Evolutionary conservation across 2,797 vertebrate genomes (phyloP).

Genomic region (Hydrophis major): DNA sequence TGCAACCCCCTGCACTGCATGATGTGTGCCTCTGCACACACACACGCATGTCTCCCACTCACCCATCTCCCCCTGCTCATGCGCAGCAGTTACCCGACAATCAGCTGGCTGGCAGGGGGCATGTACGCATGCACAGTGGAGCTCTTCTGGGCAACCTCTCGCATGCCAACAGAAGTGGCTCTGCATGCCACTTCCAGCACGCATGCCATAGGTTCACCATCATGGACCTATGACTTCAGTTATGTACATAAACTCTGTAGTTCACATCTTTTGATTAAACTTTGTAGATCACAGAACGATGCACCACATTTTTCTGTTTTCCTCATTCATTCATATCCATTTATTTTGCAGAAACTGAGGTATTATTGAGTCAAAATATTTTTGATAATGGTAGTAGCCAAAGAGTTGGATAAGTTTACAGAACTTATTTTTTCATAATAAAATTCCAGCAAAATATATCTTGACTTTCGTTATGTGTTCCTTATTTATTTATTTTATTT

Average conservation of each 20-base stretch:
- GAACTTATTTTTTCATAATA: neutral
- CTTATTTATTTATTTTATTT: neutral
- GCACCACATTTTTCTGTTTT: neutral
- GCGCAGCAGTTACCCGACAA: too few relatives aligned
- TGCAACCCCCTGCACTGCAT: too few relatives aligned
- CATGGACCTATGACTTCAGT: neutral
- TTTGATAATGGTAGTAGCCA: neutral
- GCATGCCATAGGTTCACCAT: too few relatives aligned
- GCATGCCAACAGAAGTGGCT: too few relatives aligned
- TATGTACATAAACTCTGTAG: neutral
- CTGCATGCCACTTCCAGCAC: too few relatives aligned
- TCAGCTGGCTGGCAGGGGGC: too few relatives aligned
- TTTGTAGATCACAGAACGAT: neutral
- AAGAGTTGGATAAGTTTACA: neutral
- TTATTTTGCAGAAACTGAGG: neutral
- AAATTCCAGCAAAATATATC: neutral
- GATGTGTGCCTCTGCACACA: too few relatives aligned
- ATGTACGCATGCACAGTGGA: too few relatives aligned
- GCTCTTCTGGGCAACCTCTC: too few relatives aligned
- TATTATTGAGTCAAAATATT: neutral
- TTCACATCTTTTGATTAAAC: neutral
- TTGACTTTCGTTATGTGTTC: neutral
- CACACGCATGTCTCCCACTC: too few relatives aligned
- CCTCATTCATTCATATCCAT: neutral
- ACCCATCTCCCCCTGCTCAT: too few relatives aligned